These are phyloP conservation scores for Drosophila lacteicornis DNA, from an alignment of 1,140 invertebrate genomes.

Conservation along the genomic window DNA sequence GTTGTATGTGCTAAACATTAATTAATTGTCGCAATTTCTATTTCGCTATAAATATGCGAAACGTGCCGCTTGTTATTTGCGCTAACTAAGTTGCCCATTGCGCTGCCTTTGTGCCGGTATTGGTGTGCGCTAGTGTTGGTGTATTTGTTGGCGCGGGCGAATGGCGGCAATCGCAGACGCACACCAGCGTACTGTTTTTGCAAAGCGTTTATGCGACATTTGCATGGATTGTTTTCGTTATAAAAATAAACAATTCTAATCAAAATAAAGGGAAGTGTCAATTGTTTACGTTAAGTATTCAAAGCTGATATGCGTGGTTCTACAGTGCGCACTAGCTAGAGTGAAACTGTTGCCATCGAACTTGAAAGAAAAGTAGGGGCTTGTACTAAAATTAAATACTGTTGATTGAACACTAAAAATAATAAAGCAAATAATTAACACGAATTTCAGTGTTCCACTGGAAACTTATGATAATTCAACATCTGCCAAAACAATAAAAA, in stretches of 20 bases:
- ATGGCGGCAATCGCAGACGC: slow-evolving; percentile 57
- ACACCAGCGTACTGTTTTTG: slow-evolving; percentile 10
- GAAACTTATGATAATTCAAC: too few species aligned
- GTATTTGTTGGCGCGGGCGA: slow-evolving; percentile 64
- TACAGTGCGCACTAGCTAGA: neutral
- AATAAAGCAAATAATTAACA: too few species aligned
- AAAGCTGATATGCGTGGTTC: too few species aligned
- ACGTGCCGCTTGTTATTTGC: slow-evolving; percentile 35
- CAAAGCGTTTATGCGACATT: slow-evolving; percentile 42
- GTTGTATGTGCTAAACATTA: slow-evolving; percentile 52
- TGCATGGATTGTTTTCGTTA: neutral
- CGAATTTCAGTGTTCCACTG: too few species aligned
- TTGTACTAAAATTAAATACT: too few species aligned
- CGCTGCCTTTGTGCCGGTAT: slow-evolving; percentile 50
- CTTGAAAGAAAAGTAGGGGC: too few species aligned
- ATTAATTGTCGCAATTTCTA: slow-evolving; percentile 56
- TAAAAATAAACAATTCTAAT: neutral
- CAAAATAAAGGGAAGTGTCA: neutral
- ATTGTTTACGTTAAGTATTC: neutral
- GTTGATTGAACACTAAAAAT: too few species aligned
- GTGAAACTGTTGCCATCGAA: too few species aligned
- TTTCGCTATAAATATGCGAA: slow-evolving; percentile 43
- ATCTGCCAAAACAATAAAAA: neutral
- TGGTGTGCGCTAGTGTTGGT: slow-evolving; percentile 39
- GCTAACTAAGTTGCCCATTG: slow-evolving; percentile 52